Evolutionary conservation across 2,113 vertebrate species (phyloP).

Genomic region (Centrocercus urophasianus): DNA sequence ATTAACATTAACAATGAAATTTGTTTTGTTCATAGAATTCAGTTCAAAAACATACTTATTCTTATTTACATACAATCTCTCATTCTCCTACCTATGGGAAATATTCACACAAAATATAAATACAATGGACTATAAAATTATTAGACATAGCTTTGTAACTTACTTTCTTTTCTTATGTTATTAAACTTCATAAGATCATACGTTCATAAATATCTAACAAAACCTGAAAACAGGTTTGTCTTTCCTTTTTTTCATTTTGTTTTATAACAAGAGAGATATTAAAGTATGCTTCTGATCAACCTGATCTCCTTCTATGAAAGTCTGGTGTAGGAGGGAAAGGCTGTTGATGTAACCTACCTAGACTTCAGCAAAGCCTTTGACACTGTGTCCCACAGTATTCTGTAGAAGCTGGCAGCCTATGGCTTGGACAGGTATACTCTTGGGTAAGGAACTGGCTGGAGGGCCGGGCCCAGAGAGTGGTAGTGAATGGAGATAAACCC

Average conservation of each 20-base stretch:
- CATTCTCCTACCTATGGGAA: neutral
- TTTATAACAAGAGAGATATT: neutral
- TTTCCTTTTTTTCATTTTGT: neutral
- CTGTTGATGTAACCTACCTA: too few relatives aligned
- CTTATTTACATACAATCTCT: neutral
- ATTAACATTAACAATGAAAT: neutral
- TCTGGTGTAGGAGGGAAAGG: too few relatives aligned
- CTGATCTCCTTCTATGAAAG: too few relatives aligned
- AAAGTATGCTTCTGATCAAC: neutral
- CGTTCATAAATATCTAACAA: neutral
- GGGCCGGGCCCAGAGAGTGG: too few relatives aligned
- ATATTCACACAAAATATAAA: neutral
- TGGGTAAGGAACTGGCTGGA: too few relatives aligned
- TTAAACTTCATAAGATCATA: neutral
- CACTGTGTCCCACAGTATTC: too few relatives aligned
- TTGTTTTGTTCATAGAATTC: neutral
- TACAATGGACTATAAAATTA: neutral
- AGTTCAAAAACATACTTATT: neutral
- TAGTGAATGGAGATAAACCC: too few relatives aligned
- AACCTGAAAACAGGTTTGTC: neutral
- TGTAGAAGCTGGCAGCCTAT: too few relatives aligned
- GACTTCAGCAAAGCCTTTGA: too few relatives aligned
- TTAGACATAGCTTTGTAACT: neutral
- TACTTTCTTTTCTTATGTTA: neutral
- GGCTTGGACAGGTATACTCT: too few relatives aligned